Conservation (phyloP, 1,140 invertebrate species). For the Galleria mellonella region DNA sequence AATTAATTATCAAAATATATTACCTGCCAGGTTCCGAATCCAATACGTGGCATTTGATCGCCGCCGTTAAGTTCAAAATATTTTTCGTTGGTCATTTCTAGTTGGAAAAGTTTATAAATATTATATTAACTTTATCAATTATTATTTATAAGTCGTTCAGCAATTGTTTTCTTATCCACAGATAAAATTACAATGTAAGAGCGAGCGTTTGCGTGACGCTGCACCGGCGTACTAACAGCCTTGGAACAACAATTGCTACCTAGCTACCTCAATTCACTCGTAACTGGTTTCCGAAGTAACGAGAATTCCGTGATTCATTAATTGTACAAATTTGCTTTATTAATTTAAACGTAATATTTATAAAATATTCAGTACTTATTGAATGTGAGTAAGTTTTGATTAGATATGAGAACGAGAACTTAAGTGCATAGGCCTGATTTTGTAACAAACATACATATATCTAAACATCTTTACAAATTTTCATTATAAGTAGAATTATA, state of each 20-base stretch:
- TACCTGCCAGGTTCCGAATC: conserved; percentile 82
- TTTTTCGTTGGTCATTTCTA: conserved; percentile 4
- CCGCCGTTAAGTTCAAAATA: conserved; percentile 57
- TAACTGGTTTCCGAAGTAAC: conserved; percentile 2
- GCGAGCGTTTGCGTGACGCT: not conserved
- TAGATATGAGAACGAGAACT: too few relatives aligned
- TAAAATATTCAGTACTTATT: too few relatives aligned
- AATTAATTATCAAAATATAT: not conserved
- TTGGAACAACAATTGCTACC: not conserved
- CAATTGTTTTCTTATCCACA: not conserved
- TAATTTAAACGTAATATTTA: too few relatives aligned
- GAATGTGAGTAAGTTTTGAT: too few relatives aligned
- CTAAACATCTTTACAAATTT: too few relatives aligned
- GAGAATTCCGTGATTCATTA: not conserved
- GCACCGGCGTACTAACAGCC: not conserved
- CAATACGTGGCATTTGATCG: conserved; percentile 76
- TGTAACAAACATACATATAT: too few relatives aligned
- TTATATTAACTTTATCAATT: too few relatives aligned
- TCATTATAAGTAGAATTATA: too few relatives aligned
- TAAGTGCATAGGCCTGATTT: too few relatives aligned
- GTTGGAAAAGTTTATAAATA: too few relatives aligned
- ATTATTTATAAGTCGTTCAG: too few relatives aligned
- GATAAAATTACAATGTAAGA: not conserved
- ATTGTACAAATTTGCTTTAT: too few relatives aligned
- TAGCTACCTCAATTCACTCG: not conserved